Percentiles rank a stretch among this genome's conserved stretches.
Conservation (phyloP, 2,888 invertebrate genomes). For the Pyrocoelia pectoralis region DNA sequence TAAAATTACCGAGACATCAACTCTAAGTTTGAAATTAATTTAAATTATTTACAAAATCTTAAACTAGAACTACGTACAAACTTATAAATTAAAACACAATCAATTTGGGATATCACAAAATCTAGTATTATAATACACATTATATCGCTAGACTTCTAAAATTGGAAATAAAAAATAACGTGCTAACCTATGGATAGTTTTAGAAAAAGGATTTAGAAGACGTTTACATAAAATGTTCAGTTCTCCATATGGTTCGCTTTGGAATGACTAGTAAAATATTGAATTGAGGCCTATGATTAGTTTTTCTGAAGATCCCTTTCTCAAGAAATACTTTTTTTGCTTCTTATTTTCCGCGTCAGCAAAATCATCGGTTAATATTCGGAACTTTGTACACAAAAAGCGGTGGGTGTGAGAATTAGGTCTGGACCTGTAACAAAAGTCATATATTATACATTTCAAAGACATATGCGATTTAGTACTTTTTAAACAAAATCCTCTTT, state of each 20-base stretch:
- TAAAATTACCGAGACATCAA: background rate
- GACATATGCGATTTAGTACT: slow-evolving; percentile 6
- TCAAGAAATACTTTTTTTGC: background rate
- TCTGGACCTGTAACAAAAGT: slow-evolving; percentile 57
- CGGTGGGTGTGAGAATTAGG: slow-evolving; percentile 56
- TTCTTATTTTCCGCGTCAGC: slow-evolving; percentile 18
- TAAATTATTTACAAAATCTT: slow-evolving; percentile 4
- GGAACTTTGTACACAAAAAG: slow-evolving; percentile 51
- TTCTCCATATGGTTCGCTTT: slow-evolving; percentile 12
- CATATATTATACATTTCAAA: slow-evolving; percentile 24
- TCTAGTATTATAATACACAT: background rate
- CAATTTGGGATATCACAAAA: slow-evolving; percentile 5
- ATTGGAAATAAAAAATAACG: background rate
- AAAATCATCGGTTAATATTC: slow-evolving; percentile 46
- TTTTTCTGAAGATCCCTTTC: slow-evolving; percentile 3
- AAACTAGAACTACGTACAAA: background rate
- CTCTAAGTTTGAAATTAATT: background rate
- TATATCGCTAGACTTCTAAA: background rate
- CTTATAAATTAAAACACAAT: background rate
- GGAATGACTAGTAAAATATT: slow-evolving; percentile 26
- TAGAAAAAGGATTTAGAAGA: background rate
- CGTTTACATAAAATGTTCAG: background rate
- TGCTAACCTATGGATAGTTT: background rate
- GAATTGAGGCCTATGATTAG: background rate
- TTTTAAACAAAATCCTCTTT: background rate